Evolutionary conservation across 2,113 vertebrate species (phyloP), one percentile per base, ranked within the genome.

Genomic region (Lasiurus borealis): DNA sequence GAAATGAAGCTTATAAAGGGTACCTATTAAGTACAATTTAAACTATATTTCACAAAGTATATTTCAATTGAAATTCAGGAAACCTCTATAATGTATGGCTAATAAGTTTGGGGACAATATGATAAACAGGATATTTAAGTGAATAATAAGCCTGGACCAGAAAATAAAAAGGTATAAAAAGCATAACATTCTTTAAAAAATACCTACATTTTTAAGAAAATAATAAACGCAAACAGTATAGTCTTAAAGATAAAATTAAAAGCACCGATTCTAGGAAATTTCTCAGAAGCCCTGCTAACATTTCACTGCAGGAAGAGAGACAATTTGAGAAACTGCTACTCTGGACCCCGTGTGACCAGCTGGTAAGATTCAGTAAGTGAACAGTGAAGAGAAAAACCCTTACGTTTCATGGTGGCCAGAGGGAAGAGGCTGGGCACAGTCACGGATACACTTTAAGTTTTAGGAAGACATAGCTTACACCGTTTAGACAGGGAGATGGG

Each of bases 181-280:
- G 68, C 23, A 12, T 54, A 84, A 62, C n/a, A 27, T 36, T 85
- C 31, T 82, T 94, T 78, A 34, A 8, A 57, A 57, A 77, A 29
- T 31, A 78, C 77, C 40, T 88, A 40, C 14, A 71, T 73, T 82
- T 96, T 80, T n/a, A 84, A 68, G 80, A 83, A 66, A 91, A 91
- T 12, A 68, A 68, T 36, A 80, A 80, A 91, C 83, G 71, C 15
- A 89, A 44, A 87, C 14, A 64, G 15, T 44, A 86, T 9, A 27
- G 2, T 57, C 82, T 81, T 54, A 62, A 93, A 71, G 66, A 48
- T 40, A 36, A 69, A 2, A 34, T 59, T 57, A 21, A 92, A 85
- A 81, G 50, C 44, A 52, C 1, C 75, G 34, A 69, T 90, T 93
- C 40, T 57, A 75, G 88, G 77, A 71, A 84, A 46, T 66, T 77